phyloP scores from a whole-genome alignment of 2,888 invertebrate species.

The Melinaea marsaeus region DNA sequence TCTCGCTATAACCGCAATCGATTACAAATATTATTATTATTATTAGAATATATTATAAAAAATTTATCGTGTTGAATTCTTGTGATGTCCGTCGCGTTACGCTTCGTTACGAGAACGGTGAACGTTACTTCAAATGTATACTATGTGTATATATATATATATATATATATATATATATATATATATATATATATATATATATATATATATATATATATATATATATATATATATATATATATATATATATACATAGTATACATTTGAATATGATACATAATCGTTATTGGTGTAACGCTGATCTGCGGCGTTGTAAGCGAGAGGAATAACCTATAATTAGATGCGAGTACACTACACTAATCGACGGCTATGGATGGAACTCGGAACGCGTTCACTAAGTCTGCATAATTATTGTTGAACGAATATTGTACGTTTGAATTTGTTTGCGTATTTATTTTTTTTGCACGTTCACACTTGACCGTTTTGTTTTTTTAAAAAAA shows the following conservation, averaged over 20 bases:
- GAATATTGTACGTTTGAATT: constrained; percentile 21
- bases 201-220: not conserved
- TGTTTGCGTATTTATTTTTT: constrained; percentile 9
- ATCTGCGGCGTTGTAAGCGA: constrained; percentile 69
- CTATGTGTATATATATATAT: constrained; percentile 31
- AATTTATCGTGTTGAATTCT: no score
- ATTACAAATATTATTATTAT: no score
- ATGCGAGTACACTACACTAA: constrained; percentile 60
- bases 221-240: constrained; percentile 33
- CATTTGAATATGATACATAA: constrained; percentile 42
- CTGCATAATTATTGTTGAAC: constrained; percentile 25
- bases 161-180: constrained; percentile 27
- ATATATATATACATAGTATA: constrained; percentile 16
- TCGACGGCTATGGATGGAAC: constrained; percentile 29
- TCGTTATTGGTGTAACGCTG: constrained; percentile 69
- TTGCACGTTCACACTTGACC: not conserved
- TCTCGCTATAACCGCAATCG: no score
- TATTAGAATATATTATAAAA: no score
- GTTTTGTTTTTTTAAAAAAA: no score
- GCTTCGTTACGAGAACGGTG: no score
- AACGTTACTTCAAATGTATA: no score
- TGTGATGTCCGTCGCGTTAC: no score
- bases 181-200: constrained; percentile 35
- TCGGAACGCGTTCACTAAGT: constrained; percentile 24
- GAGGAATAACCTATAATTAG: constrained; percentile 77